Evolutionary conservation across 2,113 vertebrate species (phyloP), one percentile per base, ranked within the genome.

Genomic region (Silurus asotus): DNA sequence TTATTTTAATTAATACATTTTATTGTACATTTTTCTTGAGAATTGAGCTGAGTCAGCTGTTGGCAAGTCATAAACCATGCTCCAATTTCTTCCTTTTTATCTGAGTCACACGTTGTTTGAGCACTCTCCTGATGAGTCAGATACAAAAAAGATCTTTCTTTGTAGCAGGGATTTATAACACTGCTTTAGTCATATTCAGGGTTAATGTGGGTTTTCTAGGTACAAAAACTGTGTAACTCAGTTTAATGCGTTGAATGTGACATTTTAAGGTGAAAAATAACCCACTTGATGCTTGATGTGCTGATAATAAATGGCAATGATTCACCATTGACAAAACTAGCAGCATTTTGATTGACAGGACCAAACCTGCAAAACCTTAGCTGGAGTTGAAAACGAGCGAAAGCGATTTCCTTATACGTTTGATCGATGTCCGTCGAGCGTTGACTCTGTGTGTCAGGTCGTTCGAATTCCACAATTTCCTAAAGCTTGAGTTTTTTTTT

Each of bases 81-180:
- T 51, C 74, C 61, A 45, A 20, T 72, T 51, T 72, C 55, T 61
- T 51, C 77, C 37, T 17, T 45, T 81, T 49, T 62, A 53, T 51
- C 19, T 86, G 37, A 72, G 56, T 86, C 84, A 81, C 51, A 23
- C 51, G 69, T 55, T 76, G 19, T 56, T 85, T 6, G 64, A 67
- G 4, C 64, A 15, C 13, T n/a, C 58, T 45, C 14, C 55, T 58
- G 8, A 76, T 59, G 70, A 76, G 11, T 62, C 83, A 84, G 14
- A 84, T 28, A 25, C 13, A 49, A 37, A 72, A 8, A 1, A 13
- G 5, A 20, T n/a, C 49, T 72, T 56, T 70, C 49, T 72, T 56
- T 70, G 67, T 72, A 62, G 55, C 76, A 79, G 55, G 55, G 76
- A 37, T 79, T 79, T 79, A 79, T 19, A 37, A 79, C 3, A 15